Evolutionary conservation across 2,113 vertebrate species (phyloP).

Genomic region (Glareola pratincola): DNA sequence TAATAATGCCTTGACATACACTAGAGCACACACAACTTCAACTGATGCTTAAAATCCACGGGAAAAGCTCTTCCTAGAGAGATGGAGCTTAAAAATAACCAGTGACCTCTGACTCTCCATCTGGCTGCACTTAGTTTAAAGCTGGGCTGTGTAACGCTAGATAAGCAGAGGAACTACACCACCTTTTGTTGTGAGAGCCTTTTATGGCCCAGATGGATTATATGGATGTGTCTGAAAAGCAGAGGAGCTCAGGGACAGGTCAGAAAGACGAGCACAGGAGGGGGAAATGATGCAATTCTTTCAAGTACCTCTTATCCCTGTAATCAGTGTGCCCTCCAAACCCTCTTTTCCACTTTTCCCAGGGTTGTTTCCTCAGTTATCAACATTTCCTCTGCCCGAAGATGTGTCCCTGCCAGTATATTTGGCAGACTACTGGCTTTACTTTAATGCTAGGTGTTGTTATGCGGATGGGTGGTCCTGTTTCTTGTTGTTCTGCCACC

Average conservation of each 20-base stretch:
- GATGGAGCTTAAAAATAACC: conserved; percentile 53
- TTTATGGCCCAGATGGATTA: background rate
- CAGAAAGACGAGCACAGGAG: background rate
- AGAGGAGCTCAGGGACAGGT: background rate
- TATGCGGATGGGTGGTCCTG: background rate
- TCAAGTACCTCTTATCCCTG: background rate
- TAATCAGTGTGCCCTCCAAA: background rate
- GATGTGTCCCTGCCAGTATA: background rate
- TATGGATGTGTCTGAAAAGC: background rate
- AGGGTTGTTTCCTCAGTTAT: background rate
- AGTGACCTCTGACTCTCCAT: conserved; percentile 54
- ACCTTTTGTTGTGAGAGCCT: background rate
- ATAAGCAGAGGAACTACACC: background rate
- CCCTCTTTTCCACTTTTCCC: background rate
- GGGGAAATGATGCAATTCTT: background rate
- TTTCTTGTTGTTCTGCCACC: background rate
- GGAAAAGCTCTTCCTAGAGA: conserved; percentile 46
- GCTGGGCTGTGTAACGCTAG: background rate
- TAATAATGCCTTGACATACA: background rate
- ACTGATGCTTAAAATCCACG: conserved; percentile 40
- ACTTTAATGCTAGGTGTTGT: background rate
- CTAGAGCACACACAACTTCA: conserved; percentile 39
- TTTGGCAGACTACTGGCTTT: background rate
- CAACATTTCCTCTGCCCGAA: background rate
- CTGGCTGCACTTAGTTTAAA: conserved; percentile 38